phyloP scores from a whole-genome alignment of 2,888 invertebrate species.

The Alitta virens region DNA sequence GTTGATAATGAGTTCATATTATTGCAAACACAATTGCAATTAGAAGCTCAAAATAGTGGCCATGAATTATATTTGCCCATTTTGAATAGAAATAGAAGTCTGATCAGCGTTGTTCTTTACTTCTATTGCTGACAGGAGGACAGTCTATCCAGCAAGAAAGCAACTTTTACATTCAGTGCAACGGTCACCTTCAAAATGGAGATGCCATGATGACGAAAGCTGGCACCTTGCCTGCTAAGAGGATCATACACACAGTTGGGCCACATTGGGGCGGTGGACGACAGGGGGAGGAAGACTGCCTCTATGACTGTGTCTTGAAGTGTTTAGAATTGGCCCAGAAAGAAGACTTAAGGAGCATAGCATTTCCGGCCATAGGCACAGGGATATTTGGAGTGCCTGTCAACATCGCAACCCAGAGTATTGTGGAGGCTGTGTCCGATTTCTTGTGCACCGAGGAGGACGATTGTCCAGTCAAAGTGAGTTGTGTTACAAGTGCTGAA shows the following conservation, averaged over 20 bases:
- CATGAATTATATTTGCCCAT: too few species aligned
- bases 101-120: too few species aligned
- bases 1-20: too few species aligned
- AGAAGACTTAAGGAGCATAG: not conserved
- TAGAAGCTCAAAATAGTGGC: too few species aligned
- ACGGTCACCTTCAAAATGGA: conserved; percentile 18
- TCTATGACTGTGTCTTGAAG: not conserved
- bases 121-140: not conserved
- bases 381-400: not conserved
- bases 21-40: too few species aligned
- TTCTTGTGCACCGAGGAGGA: not conserved
- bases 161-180: not conserved
- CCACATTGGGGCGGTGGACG: conserved; percentile 25
- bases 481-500: too few species aligned
- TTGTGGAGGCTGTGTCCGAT: not conserved
- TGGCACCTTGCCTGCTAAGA: conserved; percentile 31
- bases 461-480: too few species aligned
- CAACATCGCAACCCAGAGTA: not conserved
- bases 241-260: conserved; percentile 33
- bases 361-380: not conserved
- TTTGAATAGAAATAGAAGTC: too few species aligned
- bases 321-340: not conserved
- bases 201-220: conserved; percentile 34
- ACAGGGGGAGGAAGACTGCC: conserved; percentile 7
- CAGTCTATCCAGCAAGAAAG: not conserved